A percentile compares a stretch with the other conserved stretches of the same genome.
These are phyloP conservation scores for Agraylea sexmaculata DNA, from an alignment of 1,140 invertebrate species.

Conservation along the genomic window DNA sequence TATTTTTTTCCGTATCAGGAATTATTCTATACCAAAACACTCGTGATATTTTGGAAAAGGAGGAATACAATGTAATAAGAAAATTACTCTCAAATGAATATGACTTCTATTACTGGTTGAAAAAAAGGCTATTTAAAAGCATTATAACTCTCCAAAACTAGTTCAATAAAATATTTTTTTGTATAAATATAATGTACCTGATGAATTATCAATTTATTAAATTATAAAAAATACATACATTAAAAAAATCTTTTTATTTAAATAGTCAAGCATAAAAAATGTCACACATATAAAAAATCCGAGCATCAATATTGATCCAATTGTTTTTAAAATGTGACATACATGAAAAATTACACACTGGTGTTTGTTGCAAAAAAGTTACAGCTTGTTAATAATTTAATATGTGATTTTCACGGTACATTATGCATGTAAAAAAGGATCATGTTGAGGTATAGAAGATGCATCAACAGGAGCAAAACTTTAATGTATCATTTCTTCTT, in stretches of 20 bases:
- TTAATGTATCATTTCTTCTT: constrained; percentile 66
- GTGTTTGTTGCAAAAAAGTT: neutral
- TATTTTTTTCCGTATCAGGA: neutral
- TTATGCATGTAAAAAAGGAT: constrained; percentile 39
- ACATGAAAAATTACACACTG: neutral
- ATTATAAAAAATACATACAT: constrained; percentile 7
- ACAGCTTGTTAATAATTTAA: neutral
- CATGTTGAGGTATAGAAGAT: constrained; percentile 44
- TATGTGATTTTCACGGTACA: constrained; percentile 30
- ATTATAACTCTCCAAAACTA: too few relatives aligned
- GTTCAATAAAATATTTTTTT: too few relatives aligned
- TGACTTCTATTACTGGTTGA: constrained; percentile 51
- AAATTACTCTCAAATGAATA: constrained; percentile 44
- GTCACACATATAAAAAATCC: constrained; percentile 2
- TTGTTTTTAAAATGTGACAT: constrained; percentile 1
- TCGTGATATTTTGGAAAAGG: neutral
- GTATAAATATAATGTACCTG: too few relatives aligned
- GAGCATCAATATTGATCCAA: neutral
- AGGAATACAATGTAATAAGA: constrained; percentile 7
- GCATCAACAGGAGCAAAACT: constrained; percentile 32
- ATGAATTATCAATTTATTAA: too few relatives aligned
- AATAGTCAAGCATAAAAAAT: constrained; percentile 6
- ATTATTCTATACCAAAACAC: neutral
- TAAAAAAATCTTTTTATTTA: constrained; percentile 6
- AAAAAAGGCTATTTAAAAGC: constrained; percentile 43